Conservation (phyloP, 92 coral and sea anemone genomes). For the Galaxea fascicularis region DNA sequence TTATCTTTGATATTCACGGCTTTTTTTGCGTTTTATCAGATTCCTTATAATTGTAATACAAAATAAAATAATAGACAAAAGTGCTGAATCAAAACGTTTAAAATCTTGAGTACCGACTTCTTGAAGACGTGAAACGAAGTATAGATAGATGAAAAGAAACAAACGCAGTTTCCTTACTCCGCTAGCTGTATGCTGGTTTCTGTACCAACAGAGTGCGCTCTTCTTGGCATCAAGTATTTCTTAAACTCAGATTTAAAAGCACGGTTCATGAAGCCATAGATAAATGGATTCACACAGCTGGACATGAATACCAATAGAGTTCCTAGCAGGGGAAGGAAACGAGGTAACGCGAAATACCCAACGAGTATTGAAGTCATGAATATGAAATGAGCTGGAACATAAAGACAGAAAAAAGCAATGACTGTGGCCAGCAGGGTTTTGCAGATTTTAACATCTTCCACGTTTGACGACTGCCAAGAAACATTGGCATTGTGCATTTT, state of each 20-base stretch:
- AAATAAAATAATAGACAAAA: too few relatives aligned
- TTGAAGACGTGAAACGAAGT: too few relatives aligned
- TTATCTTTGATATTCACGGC: too few relatives aligned
- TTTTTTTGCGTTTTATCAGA: too few relatives aligned
- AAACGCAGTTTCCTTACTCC: neutral
- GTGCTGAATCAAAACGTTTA: too few relatives aligned
- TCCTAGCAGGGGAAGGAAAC: neutral
- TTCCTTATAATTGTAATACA: too few relatives aligned
- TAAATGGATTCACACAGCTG: constrained; percentile 29
- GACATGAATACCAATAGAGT: neutral
- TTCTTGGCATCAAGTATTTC: neutral
- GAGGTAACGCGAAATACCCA: neutral
- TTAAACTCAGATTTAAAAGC: constrained; percentile 37
- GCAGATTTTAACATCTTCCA: constrained; percentile 13
- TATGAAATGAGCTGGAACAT: neutral
- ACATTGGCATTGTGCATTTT: constrained; percentile 32
- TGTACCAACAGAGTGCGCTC: neutral
- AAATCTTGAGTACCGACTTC: too few relatives aligned
- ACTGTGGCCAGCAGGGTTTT: constrained; percentile 20
- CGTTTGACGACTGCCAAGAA: constrained; percentile 33
- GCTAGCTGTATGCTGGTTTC: neutral
- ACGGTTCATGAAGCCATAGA: constrained; percentile 44
- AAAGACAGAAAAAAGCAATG: constrained; percentile 2
- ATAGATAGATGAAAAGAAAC: too few relatives aligned
- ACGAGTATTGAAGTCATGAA: neutral